A percentile compares a stretch with the other conserved stretches of the same genome.
Conservation (phyloP, 2,113 vertebrate species). For the Haemorhous mexicanus region DNA sequence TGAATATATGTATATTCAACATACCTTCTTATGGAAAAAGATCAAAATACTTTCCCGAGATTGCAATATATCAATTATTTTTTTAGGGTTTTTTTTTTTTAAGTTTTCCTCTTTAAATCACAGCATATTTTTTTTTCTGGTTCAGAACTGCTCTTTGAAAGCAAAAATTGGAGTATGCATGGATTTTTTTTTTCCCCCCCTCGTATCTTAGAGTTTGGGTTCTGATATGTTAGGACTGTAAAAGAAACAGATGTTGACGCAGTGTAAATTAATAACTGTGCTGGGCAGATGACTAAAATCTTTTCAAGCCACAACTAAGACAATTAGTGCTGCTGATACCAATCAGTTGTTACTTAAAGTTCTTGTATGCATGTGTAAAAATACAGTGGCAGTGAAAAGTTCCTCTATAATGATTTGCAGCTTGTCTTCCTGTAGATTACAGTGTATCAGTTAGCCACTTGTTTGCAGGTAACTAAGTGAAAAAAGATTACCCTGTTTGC, state of each 20-base stretch:
- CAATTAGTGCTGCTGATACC: neutral
- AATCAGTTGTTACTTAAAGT: neutral
- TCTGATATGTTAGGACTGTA: neutral
- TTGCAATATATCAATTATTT: neutral
- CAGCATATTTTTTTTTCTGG: neutral
- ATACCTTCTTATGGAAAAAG: neutral
- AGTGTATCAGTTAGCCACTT: conserved; percentile 27
- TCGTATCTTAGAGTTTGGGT: neutral
- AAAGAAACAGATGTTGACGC: neutral
- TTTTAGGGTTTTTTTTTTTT: neutral
- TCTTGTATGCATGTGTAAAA: neutral
- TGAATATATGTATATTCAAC: neutral
- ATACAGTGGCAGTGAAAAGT: neutral
- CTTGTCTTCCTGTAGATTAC: neutral
- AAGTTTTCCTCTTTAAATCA: neutral
- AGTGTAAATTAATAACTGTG: neutral
- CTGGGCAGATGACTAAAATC: neutral
- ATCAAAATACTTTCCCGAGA: neutral
- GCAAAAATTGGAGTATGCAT: neutral
- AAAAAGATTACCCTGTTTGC: conserved; percentile 32
- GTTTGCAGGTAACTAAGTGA: conserved; percentile 53
- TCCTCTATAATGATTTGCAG: neutral
- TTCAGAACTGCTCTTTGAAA: neutral
- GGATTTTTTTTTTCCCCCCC: too few species aligned
- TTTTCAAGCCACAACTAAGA: neutral